Evolutionary conservation across 1,140 invertebrate species (phyloP).

Genomic region (Pollicipes pollicipes): DNA sequence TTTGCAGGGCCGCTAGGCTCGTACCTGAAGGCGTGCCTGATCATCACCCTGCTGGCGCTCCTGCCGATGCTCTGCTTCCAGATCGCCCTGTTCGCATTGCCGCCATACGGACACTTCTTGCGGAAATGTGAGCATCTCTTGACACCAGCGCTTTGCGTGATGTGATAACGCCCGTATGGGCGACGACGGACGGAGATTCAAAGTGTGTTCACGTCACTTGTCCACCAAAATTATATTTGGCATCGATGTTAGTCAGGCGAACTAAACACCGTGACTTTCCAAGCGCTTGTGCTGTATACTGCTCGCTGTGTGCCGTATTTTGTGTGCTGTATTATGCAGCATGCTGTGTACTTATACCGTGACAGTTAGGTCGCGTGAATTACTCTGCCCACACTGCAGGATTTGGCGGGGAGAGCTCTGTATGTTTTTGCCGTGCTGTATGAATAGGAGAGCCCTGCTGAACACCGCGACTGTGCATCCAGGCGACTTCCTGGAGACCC

Average conservation of each 20-base stretch:
- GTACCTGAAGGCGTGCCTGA: neutral
- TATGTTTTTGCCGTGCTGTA: neutral
- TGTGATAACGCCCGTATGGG: no score
- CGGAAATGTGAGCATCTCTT: constrained; percentile 35
- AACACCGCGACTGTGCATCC: constrained; percentile 3
- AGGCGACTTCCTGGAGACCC: constrained; percentile 40
- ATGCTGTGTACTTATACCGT: no score
- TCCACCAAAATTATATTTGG: no score
- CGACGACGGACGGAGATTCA: no score
- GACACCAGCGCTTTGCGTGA: no score
- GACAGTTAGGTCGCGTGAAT: no score
- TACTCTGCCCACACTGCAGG: constrained; percentile 21
- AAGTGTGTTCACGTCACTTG: no score
- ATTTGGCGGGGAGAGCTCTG: constrained; percentile 10
- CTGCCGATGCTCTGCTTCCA: constrained; percentile 50
- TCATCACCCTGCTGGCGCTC: neutral
- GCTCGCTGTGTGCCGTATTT: no score
- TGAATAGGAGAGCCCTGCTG: constrained; percentile 7
- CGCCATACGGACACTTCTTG: constrained; percentile 44
- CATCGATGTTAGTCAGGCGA: no score
- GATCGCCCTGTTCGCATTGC: constrained; percentile 43
- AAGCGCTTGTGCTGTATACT: no score
- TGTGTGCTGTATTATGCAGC: no score
- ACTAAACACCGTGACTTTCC: no score
- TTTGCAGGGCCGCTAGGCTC: constrained; percentile 24